These are phyloP conservation scores for Amblyjoppa fuscipennis DNA, from an alignment of 2,888 invertebrate species.

Conservation along the genomic window DNA sequence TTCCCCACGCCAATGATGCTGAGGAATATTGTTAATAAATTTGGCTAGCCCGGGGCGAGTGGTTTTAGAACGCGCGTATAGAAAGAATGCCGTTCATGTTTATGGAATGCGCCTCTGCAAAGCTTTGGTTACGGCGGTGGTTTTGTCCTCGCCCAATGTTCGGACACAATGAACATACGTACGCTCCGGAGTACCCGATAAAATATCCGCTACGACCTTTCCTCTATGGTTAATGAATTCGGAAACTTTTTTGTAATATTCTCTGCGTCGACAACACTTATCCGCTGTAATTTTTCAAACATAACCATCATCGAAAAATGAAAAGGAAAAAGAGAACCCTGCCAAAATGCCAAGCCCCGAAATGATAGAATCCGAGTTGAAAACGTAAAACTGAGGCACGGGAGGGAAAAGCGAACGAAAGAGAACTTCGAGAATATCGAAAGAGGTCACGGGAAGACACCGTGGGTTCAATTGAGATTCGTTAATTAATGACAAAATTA, in stretches of 20 bases:
- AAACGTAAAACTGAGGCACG: neutral
- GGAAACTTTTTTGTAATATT: neutral
- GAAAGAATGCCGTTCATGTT: neutral
- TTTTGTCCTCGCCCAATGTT: neutral
- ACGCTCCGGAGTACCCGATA: conserved; percentile 1
- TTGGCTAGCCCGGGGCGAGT: neutral
- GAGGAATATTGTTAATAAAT: conserved; percentile 1
- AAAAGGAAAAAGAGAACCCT: neutral
- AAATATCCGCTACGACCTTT: neutral
- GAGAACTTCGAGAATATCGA: neutral
- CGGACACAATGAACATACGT: neutral
- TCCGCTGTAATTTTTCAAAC: neutral
- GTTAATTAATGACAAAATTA: neutral
- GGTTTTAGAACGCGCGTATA: neutral
- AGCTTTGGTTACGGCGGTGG: neutral
- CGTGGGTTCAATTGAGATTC: neutral
- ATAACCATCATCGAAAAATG: neutral
- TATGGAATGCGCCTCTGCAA: neutral
- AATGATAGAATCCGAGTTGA: neutral
- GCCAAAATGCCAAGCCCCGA: neutral
- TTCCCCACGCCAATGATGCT: neutral
- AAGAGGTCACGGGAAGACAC: neutral
- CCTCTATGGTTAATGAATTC: neutral
- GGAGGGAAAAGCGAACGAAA: neutral
- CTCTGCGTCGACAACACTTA: neutral